Conservation (phyloP, 1,140 invertebrate genomes). For the Cherax quadricarinatus region DNA sequence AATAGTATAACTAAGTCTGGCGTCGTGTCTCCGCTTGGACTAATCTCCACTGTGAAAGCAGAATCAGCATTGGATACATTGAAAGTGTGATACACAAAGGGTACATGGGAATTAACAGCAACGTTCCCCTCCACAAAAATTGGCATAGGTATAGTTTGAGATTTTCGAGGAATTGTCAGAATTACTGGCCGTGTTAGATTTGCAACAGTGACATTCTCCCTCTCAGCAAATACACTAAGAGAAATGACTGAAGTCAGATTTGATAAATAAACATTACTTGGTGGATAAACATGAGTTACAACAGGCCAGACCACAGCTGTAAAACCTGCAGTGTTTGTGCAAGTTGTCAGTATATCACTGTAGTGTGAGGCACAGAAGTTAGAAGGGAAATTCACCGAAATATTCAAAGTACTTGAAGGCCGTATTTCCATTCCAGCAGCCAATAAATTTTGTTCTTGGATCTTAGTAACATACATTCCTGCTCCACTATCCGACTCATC, state of each 20-base stretch:
- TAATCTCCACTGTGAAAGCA: constrained; percentile 37
- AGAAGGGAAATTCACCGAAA: neutral
- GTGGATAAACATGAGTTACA: constrained; percentile 34
- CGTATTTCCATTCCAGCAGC: neutral
- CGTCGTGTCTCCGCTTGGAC: neutral
- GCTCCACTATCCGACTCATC: constrained; percentile 37
- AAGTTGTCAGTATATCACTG: neutral
- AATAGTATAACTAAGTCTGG: constrained; percentile 28
- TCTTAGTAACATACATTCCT: neutral
- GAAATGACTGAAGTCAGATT: constrained; percentile 2
- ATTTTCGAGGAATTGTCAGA: constrained; percentile 12
- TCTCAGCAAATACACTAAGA: neutral
- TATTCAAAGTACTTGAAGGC: constrained; percentile 4
- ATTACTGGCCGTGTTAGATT: constrained; percentile 27
- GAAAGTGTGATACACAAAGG: constrained; percentile 40
- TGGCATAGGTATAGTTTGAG: constrained; percentile 2
- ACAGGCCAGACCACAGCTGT: constrained; percentile 36
- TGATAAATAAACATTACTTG: neutral
- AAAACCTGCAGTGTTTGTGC: neutral
- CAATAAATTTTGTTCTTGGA: neutral
- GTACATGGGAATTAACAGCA: neutral
- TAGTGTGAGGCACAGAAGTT: constrained; percentile 17
- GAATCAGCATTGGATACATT: constrained; percentile 15
- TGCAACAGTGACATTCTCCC: neutral
- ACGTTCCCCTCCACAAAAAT: neutral